Conservation (phyloP, 2,797 vertebrate species). For the Hypotaenidia okinawae region DNA sequence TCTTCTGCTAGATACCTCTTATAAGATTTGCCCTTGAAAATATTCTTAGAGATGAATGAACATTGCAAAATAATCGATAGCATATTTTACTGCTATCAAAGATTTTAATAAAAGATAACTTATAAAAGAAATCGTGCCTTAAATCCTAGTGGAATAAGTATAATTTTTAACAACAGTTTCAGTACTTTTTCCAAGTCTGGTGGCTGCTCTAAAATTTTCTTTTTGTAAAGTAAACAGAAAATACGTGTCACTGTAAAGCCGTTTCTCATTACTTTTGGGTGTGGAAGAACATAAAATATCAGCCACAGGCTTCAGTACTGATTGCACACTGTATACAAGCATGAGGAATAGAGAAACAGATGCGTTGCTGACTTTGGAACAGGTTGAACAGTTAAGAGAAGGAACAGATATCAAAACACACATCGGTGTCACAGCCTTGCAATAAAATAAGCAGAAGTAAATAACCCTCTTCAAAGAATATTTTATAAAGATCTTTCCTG, state of each 20-base stretch:
- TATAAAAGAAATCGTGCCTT: neutral
- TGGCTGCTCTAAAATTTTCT: neutral
- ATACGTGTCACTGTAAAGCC: neutral
- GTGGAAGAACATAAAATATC: neutral
- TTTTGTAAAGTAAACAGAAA: neutral
- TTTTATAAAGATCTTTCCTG: neutral
- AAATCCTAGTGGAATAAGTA: neutral
- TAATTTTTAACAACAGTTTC: neutral
- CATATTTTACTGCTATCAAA: neutral
- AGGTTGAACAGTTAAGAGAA: neutral
- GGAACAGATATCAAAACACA: neutral
- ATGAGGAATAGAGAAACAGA: neutral
- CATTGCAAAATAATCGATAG: neutral
- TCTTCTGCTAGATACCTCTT: neutral
- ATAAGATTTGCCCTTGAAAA: neutral
- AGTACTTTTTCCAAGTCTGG: neutral
- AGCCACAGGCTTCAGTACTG: neutral
- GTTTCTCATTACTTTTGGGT: neutral
- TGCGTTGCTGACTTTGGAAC: neutral
- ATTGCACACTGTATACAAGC: neutral
- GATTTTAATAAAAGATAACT: neutral
- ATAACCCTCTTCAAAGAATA: neutral
- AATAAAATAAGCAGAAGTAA: constrained; percentile 6
- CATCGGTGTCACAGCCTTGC: neutral
- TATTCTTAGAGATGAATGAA: neutral